Evolutionary conservation across 2,113 vertebrate species (phyloP).

Genomic region (Sebastes schlegelii): DNA sequence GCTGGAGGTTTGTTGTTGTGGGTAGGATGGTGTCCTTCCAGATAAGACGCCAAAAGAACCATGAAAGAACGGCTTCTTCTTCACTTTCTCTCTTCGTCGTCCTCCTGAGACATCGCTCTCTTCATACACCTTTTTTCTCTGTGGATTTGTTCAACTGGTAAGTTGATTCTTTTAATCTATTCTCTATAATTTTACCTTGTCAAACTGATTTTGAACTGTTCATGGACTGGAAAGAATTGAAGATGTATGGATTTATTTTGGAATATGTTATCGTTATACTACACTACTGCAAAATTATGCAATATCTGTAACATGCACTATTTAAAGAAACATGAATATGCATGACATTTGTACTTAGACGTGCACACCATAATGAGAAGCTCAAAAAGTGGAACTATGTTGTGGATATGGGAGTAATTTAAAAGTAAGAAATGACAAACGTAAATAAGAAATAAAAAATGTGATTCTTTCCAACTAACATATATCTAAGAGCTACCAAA

Average conservation of each 20-base stretch:
- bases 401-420: background rate
- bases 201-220: background rate
- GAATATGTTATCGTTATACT: background rate
- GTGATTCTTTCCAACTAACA: background rate
- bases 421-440: background rate
- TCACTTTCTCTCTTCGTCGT: conserved; percentile 9
- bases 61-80: conserved; percentile 9
- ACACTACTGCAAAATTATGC: background rate
- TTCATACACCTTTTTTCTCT: conserved; percentile 22
- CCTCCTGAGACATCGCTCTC: background rate
- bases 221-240: background rate
- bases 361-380: background rate
- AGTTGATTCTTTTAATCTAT: conserved; percentile 39
- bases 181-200: background rate
- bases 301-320: background rate
- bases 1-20: conserved; percentile 59
- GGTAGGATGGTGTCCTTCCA: conserved; percentile 64
- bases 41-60: conserved; percentile 55
- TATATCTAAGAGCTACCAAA: background rate
- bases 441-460: background rate
- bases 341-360: background rate
- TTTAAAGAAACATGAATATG: background rate
- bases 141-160: conserved; percentile 48
- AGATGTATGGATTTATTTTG: background rate
- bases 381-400: background rate